A percentile compares a stretch with the other conserved stretches of the same genome.
These are phyloP conservation scores for Hyla sarda DNA, from an alignment of 2,113 vertebrate species.

Conservation along the genomic window DNA sequence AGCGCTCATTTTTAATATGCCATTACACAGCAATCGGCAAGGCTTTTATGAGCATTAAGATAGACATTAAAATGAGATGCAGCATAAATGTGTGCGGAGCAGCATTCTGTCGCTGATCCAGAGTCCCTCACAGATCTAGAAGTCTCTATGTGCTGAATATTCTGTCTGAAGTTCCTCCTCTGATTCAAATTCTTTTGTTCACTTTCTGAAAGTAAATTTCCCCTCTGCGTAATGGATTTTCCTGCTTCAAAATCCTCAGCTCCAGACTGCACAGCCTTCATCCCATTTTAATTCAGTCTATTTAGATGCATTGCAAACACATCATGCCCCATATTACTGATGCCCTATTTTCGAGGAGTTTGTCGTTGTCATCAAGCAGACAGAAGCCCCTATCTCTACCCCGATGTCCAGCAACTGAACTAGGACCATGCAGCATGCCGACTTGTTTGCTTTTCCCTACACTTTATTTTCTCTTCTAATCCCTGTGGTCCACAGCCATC, in stretches of 20 bases:
- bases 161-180: constrained; percentile 11
- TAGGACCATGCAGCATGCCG: background rate
- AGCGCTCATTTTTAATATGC: too few species aligned
- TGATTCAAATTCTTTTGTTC: constrained; percentile 17
- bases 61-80: background rate
- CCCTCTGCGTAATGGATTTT: background rate
- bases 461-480: background rate
- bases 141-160: background rate
- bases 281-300: background rate
- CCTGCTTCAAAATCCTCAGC: background rate
- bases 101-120: background rate
- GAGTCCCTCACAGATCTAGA: background rate
- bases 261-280: background rate
- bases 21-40: background rate
- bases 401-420: background rate
- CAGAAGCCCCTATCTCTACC: background rate
- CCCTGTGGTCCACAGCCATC: background rate
- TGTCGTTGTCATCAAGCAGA: background rate
- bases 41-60: background rate
- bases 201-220: constrained; percentile 1
- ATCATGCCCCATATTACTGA: background rate
- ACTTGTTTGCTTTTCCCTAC: background rate
- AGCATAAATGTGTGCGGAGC: background rate
- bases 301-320: background rate
- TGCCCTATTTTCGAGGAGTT: background rate